Evolutionary conservation across 1,140 invertebrate genomes (phyloP), one percentile per base, ranked within the genome.

Genomic region (Penaeus chinensis): DNA sequence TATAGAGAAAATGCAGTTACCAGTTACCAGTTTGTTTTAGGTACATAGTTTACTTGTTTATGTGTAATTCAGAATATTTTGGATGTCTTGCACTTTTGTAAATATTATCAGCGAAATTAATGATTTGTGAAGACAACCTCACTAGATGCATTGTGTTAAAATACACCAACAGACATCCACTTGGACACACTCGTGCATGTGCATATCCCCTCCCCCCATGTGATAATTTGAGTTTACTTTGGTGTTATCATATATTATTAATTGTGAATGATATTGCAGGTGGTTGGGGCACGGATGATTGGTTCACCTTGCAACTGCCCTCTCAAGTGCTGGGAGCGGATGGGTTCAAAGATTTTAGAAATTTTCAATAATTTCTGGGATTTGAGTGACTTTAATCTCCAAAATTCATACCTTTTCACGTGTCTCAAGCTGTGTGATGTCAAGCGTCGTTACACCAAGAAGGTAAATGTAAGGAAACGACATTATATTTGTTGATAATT

Each of bases 281-380:
- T 90, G 24, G 89, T 90, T 24, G 71, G 82, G 62, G 89, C 89
- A 13, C 71, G 89, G 16, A 87, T 84, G 20, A 89, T 90, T 54
- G 89, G 89, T 7, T 71, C 87, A 60, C 89, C 89, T 32, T 90
- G 89, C 76, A 84, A 90, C 71, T 90, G 89, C 47, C 89, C 89
- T 47, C 77, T 89, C 71, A 90, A 90, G 81, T 90, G 89, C 61
- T 89, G 89, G 89, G 89, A 90, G 32, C 66, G 89, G 32, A 90
- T 90, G 87, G 89, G 89, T 3, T 90, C 87, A 18, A 90, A 90
- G 74, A 81, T 89, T 54, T 62, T 90, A 8, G 89, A 89, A 42
- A 90, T 90, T 61, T 90, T 90, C 74, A 90, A 90, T 63, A 90
- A 90, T 82, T 90, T 90, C 65, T 90, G 89, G 89, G 89, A 90